A percentile compares a stretch with the other conserved stretches of the same genome.
Evolutionary conservation across 2,797 vertebrate species (phyloP).

Genomic region (Myotis daubentonii): DNA sequence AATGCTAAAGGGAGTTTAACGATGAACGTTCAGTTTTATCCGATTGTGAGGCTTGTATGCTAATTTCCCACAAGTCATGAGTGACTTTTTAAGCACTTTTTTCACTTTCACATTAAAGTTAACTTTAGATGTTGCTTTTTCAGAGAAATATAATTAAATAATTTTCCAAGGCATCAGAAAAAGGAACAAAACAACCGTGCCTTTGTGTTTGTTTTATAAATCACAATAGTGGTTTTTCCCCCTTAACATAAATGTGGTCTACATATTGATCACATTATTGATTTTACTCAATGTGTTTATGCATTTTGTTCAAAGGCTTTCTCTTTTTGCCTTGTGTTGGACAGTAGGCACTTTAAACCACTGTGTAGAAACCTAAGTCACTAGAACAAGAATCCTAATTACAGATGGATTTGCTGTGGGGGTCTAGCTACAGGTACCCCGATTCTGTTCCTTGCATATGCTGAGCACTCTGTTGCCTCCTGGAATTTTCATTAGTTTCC

Average conservation of each 20-base stretch:
- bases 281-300: not conserved
- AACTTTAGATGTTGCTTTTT: slow-evolving; percentile 36
- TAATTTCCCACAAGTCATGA: not conserved
- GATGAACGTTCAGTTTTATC: not conserved
- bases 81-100: not conserved
- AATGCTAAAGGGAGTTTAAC: not conserved
- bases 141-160: not conserved
- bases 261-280: not conserved
- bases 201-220: not conserved
- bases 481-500: not conserved
- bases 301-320: not conserved
- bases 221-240: not conserved
- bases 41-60: not conserved
- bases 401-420: not conserved
- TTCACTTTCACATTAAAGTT: not conserved
- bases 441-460: not conserved
- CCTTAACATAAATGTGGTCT: not conserved
- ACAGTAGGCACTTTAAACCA: not conserved
- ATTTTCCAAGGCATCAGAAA: not conserved
- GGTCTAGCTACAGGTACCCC: not conserved
- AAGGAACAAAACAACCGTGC: not conserved
- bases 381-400: not conserved
- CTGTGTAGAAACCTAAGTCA: not conserved
- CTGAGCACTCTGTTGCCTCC: not conserved
- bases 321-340: not conserved